Evolutionary conservation across 2,113 vertebrate genomes (phyloP), one percentile per base, ranked within the genome.

Genomic region (Rhipidura dahli): DNA sequence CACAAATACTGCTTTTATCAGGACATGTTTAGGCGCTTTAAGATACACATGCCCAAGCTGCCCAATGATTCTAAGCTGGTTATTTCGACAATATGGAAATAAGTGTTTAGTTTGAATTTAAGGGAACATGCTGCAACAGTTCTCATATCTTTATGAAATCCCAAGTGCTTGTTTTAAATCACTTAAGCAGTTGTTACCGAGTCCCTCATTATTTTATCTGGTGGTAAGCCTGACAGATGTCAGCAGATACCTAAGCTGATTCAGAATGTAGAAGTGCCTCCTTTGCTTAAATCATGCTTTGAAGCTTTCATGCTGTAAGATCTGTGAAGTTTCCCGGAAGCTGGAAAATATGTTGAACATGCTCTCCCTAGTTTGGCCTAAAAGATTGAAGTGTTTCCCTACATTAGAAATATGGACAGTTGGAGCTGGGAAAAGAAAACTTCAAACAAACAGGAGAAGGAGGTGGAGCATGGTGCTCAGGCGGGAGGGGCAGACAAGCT

Each of bases 1-100:
- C 0, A 0, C 33, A 61, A 45, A 66, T 72, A 47, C 16, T 50
- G 21, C 50, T 33, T 59, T 51, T 69, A 44, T 33, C 0, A 4
- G 37, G 33, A 23, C 3, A 0, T 33, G 12, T 61, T 81, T 81
- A 83, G 49, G 22, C 37, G 18, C 31, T 88, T 60, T 10, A n/a
- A 11, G 30, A 22, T n/a, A 40, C 1, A 1, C 15, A 5, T 53
- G 10, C 7, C 39, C 15, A 53, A 37, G 33, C 31, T 78, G 24
- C 60, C 39, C 57, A 3, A 2, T 60, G n/a, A 44, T 69, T 75
- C 28, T 68, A 44, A 60, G 35, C 30, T 75, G 27, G 3, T 47
- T 35, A 47, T 53, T 87, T 51, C 47, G 17, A 28, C 30, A 64
- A 6, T 8, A 27, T 44, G 17, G n/a, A 64, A 50, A 1, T 72